Base-by-base conservation (phyloP, 2,888 invertebrate species). In the Lepeophtheirus nordmannii region DNA sequence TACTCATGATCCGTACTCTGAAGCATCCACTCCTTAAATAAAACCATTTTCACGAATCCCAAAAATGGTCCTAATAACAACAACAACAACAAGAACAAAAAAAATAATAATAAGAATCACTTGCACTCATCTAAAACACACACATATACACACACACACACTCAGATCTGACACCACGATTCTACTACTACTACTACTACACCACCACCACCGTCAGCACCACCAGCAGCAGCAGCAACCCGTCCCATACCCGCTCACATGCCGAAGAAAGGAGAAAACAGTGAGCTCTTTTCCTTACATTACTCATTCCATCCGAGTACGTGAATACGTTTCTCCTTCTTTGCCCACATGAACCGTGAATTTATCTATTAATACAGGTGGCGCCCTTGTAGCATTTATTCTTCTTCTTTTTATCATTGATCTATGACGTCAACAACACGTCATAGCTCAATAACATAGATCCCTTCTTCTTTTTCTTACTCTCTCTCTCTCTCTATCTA, bases 71-170 rank as follows among this genome's bases (percentile, higher is more conserved):
- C n/a, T 46, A 14, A 46, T 46, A 14, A n/a, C 53, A 46, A 46
- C 53, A 46, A 46, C 2, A 46, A 46, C 1, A 46, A 46, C 17
- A 46, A 41, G 10, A 41, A 41, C 11, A 41, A 41, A 11, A 41
- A 41, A 1, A 46, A 46, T 14, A 46, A 46, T 46, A 14, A 46
- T 17, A n/a, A 46, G 2, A 46, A 46, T 46, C 53, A 46, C 53
- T 46, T 46, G 53, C 60, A 60, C 60, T n/a, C 60, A 60, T 39
- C 20, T 30, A 30, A 30, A 20, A 22, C 37, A 60, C 22, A 60
- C 22, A 22, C 37, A 60, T n/a, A 60, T 39, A 22, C n/a, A 60
- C 22, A 58, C 22, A 22, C 60, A 60, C 60, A 60, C 60, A 22
- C 60, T 38, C 60, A 60, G 30, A 38, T 58, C 14, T 12, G 12